Base-by-base conservation (phyloP, 2,888 invertebrate species). In the Caenorhabditis drosophilae region DNA sequence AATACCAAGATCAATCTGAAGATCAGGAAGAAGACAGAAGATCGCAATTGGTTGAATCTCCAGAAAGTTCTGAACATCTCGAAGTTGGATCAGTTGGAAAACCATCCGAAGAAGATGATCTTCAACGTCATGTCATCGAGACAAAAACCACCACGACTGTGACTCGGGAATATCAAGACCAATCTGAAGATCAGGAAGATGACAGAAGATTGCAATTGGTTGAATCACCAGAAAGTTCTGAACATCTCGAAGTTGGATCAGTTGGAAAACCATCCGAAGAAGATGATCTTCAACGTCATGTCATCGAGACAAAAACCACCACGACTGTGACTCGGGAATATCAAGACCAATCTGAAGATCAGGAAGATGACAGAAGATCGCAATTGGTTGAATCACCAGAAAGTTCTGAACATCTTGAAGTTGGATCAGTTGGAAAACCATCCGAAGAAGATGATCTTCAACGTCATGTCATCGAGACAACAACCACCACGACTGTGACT, bases 401-500 rank as follows among this genome's bases (percentile, higher is more conserved):
- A n/a, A n/a, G n/a, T n/a, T n/a, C n/a, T n/a, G n/a, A n/a, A n/a
- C n/a, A n/a, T n/a, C n/a, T n/a, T n/a, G n/a, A n/a, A n/a, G n/a
- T n/a, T n/a, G n/a, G n/a, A n/a, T n/a, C n/a, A n/a, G n/a, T n/a
- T n/a, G n/a, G n/a, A n/a, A n/a, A n/a, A n/a, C n/a, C n/a, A n/a
- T n/a, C n/a, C n/a, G n/a, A n/a, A n/a, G n/a, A n/a, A 18, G 16
- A 31, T 40, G 12, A 35, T 34, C 18, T 4, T 6, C 23, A 42
- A 20, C 42, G 15, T 20, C 42, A n/a, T 18, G 18, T 42, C 12
- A 42, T 51, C 56, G 16, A 55, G 51, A 51, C 55, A 51, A 40
- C 40, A 4, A 57, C 58, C 15, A 58, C 51, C 1, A 58, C 57
- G 1, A 57, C 50, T 15, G 45, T 40, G 7, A 45, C 50, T 20